A percentile compares a stretch with the other conserved stretches of the same genome.
Evolutionary conservation across 2,113 vertebrate genomes (phyloP).

Genomic region (Accipiter virgatus): DNA sequence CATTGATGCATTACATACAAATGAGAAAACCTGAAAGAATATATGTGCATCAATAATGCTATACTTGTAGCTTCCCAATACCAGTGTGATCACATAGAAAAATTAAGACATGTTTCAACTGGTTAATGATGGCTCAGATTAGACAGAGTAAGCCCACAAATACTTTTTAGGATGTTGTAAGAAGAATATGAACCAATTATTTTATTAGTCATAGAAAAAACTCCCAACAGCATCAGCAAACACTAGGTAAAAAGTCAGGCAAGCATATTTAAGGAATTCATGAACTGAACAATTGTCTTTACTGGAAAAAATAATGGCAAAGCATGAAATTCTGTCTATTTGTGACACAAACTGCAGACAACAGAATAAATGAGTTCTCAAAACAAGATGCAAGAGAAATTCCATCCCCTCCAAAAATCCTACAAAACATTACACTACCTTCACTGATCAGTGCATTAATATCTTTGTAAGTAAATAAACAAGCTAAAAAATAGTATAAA

Average conservation of each 20-base stretch:
- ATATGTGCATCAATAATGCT: neutral
- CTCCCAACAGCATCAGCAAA: neutral
- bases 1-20: neutral
- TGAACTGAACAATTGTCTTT: neutral
- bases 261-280: neutral
- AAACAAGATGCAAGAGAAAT: neutral
- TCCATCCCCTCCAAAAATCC: neutral
- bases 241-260: neutral
- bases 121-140: neutral
- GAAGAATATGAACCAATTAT: neutral
- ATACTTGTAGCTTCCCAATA: neutral
- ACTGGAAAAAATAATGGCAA: neutral
- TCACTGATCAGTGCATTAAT: neutral
- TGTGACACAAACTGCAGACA: neutral
- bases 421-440: neutral
- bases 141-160: neutral
- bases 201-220: constrained; percentile 9
- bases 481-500: neutral
- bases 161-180: constrained; percentile 3
- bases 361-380: neutral
- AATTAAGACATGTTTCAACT: neutral
- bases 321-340: neutral
- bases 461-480: neutral
- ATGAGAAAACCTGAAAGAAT: neutral
- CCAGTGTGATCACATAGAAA: neutral